Conservation (phyloP, 2,113 vertebrate genomes). For the Sciurus niger region DNA sequence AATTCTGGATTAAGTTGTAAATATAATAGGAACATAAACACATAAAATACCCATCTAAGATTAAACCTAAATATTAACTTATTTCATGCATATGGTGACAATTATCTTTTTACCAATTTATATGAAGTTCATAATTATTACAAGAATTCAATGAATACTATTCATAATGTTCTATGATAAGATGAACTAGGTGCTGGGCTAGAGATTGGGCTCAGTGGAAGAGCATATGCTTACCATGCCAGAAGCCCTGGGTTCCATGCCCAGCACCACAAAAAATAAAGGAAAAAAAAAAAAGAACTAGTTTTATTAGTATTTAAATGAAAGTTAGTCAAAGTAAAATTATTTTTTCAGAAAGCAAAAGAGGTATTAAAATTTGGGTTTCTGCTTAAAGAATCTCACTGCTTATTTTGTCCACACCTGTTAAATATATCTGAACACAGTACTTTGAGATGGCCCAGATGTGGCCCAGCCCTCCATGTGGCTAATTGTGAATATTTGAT, state of each 20-base stretch:
- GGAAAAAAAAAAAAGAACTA: too few relatives aligned
- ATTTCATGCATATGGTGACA: background rate
- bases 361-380: background rate
- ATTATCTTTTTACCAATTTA: background rate
- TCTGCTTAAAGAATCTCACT: constrained; percentile 1
- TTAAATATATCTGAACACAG: constrained; percentile 11
- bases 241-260: background rate
- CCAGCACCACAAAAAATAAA: background rate
- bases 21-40: background rate
- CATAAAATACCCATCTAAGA: background rate
- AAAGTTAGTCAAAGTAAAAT: constrained; percentile 37
- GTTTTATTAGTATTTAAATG: constrained; percentile 21
- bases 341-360: constrained; percentile 48
- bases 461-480: background rate
- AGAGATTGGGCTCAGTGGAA: background rate
- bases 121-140: background rate
- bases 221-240: background rate
- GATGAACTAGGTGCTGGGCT: background rate
- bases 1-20: constrained; percentile 36
- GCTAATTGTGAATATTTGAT: background rate
- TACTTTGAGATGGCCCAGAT: background rate
- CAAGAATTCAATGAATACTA: background rate
- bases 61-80: constrained; percentile 46
- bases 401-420: constrained; percentile 4
- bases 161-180: constrained; percentile 2